These are phyloP conservation scores for Argopecten irradians DNA, from an alignment of 1,140 invertebrate genomes.

Conservation along the genomic window DNA sequence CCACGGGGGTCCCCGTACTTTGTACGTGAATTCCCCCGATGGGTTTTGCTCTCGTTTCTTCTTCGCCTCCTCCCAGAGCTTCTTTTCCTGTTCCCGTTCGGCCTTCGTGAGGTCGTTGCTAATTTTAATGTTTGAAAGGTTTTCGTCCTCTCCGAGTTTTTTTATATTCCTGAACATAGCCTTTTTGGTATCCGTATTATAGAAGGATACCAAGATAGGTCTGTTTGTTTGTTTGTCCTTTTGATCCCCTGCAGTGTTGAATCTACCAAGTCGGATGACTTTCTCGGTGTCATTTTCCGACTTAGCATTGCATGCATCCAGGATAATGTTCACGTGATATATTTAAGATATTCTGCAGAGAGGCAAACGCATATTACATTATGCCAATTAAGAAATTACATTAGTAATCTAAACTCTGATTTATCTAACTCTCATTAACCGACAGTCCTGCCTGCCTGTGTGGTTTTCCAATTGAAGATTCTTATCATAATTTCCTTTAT, in stretches of 20 bases:
- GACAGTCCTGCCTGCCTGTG: too few relatives aligned
- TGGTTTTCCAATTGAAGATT: too few relatives aligned
- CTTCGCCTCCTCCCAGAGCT: not conserved
- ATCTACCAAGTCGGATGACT: not conserved
- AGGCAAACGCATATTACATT: too few relatives aligned
- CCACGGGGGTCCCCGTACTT: conserved; percentile 39
- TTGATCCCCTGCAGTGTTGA: not conserved
- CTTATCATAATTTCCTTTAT: too few relatives aligned
- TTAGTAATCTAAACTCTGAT: too few relatives aligned
- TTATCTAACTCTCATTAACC: too few relatives aligned
- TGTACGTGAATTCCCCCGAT: conserved; percentile 29
- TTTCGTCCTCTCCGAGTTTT: not conserved
- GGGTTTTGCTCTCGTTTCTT: not conserved
- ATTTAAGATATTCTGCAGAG: too few relatives aligned
- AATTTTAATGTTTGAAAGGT: not conserved
- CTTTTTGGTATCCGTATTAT: conserved; percentile 1
- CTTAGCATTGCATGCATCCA: not conserved
- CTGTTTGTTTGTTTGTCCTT: not conserved
- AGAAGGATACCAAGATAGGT: conserved; percentile 21
- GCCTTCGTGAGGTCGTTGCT: conserved; percentile 10
- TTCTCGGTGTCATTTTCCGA: not conserved
- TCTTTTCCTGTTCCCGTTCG: conserved; percentile 28
- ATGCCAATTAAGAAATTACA: too few relatives aligned
- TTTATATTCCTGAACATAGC: not conserved
- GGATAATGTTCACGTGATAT: not conserved